Percentiles rank a stretch among this genome's conserved stretches.
Conservation (phyloP, 2,797 vertebrate genomes). For the Alfaro cultratus region DNA sequence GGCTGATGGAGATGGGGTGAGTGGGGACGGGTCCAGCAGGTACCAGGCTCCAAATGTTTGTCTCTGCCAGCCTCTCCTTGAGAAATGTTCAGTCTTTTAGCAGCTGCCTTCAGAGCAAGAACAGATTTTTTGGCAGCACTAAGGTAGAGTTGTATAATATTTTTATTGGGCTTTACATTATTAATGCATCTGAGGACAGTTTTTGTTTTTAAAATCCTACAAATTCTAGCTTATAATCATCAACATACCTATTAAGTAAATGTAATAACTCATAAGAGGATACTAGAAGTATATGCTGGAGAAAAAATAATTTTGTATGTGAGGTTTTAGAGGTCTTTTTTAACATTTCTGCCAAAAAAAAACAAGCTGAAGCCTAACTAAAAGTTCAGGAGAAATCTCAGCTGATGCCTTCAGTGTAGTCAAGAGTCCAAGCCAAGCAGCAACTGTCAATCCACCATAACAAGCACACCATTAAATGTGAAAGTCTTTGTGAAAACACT, state of each 20-base stretch:
- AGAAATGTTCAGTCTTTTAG: slow-evolving; percentile 33
- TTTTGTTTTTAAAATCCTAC: background rate
- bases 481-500: slow-evolving; percentile 42
- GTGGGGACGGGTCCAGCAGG: slow-evolving; percentile 34
- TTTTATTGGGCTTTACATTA: slow-evolving; percentile 58
- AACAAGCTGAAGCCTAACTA: slow-evolving; percentile 18
- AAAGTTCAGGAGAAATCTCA: slow-evolving; percentile 36
- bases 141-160: slow-evolving; percentile 51
- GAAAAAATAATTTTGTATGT: slow-evolving; percentile 7
- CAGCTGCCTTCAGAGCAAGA: slow-evolving; percentile 32
- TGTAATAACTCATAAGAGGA: slow-evolving; percentile 17
- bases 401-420: slow-evolving; percentile 24
- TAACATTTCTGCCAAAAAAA: slow-evolving; percentile 8
- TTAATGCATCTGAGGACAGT: slow-evolving; percentile 50
- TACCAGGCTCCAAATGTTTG: slow-evolving; percentile 20
- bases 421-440: slow-evolving; percentile 29
- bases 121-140: slow-evolving; percentile 28
- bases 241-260: slow-evolving; percentile 18
- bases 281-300: slow-evolving; percentile 9
- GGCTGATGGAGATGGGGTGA: slow-evolving; percentile 40
- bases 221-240: slow-evolving; percentile 28
- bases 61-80: slow-evolving; percentile 26
- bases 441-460: slow-evolving; percentile 50
- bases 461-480: slow-evolving; percentile 62
- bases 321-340: slow-evolving; percentile 5